Conservation (phyloP, 2,888 invertebrate genomes). For the Mesorhabditis sp. region DNA sequence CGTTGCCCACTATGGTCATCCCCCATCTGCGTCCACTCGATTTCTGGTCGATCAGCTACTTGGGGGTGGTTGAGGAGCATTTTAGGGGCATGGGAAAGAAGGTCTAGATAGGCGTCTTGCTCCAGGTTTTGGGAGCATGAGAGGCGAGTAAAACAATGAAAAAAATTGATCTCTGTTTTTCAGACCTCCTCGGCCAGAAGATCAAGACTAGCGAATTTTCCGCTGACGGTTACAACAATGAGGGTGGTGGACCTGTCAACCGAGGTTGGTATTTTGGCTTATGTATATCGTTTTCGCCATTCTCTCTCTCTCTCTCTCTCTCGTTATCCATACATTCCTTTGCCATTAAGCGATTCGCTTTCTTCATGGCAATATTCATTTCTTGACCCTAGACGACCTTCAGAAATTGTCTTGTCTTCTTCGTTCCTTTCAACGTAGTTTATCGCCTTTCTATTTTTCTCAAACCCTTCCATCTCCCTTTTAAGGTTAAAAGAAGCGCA, state of each 20-base stretch:
- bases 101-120: background rate
- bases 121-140: background rate
- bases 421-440: background rate
- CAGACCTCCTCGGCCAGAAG: conserved; percentile 38
- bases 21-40: too few species aligned
- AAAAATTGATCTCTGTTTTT: conserved; percentile 12
- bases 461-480: background rate
- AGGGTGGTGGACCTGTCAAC: conserved; percentile 55
- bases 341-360: background rate
- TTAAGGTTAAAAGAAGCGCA: background rate
- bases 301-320: background rate
- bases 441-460: background rate
- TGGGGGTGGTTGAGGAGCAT: too few species aligned
- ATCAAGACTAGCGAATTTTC: conserved; percentile 45
- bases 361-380: background rate
- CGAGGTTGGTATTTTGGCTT: conserved; percentile 33
- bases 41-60: too few species aligned
- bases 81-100: background rate
- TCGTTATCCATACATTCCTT: background rate
- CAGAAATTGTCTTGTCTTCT: background rate
- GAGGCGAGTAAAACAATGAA: background rate
- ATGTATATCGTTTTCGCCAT: background rate
- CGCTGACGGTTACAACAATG: conserved; percentile 53
- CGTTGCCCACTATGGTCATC: too few species aligned
- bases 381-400: background rate